Conservation (phyloP, 2,113 vertebrate genomes). For the Catharus minimus region DNA sequence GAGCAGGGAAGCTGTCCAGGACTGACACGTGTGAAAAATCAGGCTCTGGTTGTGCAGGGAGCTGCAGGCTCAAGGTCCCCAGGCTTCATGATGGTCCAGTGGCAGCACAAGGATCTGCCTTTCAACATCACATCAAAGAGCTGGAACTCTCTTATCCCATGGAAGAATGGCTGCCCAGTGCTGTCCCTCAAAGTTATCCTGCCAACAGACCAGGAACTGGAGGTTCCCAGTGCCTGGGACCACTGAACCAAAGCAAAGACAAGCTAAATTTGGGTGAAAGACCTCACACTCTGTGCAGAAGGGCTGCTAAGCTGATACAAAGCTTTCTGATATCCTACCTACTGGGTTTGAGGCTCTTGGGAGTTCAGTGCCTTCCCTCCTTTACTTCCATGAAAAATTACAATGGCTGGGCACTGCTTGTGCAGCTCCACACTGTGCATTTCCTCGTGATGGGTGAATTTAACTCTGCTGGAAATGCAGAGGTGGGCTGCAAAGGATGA, state of each 20-base stretch:
- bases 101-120: neutral
- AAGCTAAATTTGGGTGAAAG: neutral
- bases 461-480: neutral
- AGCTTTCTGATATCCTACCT: neutral
- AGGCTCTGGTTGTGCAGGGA: neutral
- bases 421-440: neutral
- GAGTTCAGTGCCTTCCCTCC: neutral
- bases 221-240: neutral
- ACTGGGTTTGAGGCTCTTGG: neutral
- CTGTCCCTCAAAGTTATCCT: neutral
- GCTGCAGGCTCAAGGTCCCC: neutral
- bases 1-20: neutral
- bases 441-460: neutral
- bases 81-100: neutral
- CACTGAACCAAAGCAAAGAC: neutral
- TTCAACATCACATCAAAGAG: rapidly evolving
- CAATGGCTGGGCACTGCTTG: neutral
- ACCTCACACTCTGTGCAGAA: neutral
- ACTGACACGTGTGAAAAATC: neutral
- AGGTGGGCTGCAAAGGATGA: neutral
- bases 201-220: neutral
- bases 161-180: neutral
- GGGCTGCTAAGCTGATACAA: neutral
- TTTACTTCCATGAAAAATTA: neutral
- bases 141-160: neutral